Evolutionary conservation across 1,140 invertebrate species (phyloP).

Genomic region (Ceratosolen solmsi): DNA sequence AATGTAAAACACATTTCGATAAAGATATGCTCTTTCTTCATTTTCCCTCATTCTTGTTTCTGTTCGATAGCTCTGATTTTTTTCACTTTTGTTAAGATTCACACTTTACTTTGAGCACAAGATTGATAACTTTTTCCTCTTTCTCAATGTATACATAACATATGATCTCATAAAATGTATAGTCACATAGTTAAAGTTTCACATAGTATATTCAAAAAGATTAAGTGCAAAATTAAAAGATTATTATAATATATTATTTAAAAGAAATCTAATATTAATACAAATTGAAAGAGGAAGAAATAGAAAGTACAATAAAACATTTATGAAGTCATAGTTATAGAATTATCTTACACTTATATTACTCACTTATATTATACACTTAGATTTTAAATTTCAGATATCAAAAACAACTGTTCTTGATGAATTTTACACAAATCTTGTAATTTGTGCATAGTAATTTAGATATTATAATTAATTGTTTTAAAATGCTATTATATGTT

Average conservation of each 20-base stretch:
- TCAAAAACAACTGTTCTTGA: constrained; percentile 31
- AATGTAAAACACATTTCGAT: constrained; percentile 73
- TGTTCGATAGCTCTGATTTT: not conserved
- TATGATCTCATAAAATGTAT: not conserved
- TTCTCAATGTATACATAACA: not conserved
- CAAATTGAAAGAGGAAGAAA: no score
- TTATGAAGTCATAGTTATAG: no score
- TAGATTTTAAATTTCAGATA: constrained; percentile 25
- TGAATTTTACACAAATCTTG: constrained; percentile 31
- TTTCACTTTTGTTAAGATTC: not conserved
- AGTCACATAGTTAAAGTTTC: not conserved
- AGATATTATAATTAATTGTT: constrained; percentile 43
- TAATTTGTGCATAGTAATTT: constrained; percentile 45
- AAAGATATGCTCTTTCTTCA: constrained; percentile 66
- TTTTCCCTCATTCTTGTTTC: not conserved
- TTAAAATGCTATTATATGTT: constrained; percentile 10
- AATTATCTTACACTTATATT: no score
- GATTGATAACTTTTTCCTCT: not conserved
- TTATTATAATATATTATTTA: no score
- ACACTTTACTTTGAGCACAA: not conserved
- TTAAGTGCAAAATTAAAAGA: not conserved
- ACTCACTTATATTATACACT: no score
- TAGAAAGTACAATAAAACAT: no score
- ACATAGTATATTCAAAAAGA: not conserved
- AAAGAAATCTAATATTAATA: no score